Conservation (phyloP, 2,888 invertebrate species). For the Melanostoma scalare region DNA sequence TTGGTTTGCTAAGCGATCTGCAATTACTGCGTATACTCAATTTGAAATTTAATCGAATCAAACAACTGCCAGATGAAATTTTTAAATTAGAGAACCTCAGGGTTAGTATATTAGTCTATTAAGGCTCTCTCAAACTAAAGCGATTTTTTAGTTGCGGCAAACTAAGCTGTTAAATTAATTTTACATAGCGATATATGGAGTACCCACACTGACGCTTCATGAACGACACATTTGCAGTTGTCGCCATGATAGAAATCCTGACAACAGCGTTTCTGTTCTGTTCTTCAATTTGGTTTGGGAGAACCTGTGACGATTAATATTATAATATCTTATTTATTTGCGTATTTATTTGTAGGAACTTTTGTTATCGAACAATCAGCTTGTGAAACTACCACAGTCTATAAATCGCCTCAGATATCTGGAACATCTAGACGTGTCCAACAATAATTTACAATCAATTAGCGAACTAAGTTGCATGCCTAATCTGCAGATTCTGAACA, state of each 20-base stretch:
- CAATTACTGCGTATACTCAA: constrained; percentile 86
- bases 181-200: no score
- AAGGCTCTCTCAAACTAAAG: neutral
- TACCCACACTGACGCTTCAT: no score
- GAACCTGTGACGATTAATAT: neutral
- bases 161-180: no score
- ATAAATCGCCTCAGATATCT: constrained; percentile 86
- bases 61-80: constrained; percentile 86
- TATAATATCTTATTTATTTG: neutral
- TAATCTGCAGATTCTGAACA: constrained; percentile 85
- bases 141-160: neutral
- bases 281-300: no score
- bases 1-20: constrained; percentile 88
- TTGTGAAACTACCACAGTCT: constrained; percentile 87
- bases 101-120: constrained; percentile 79
- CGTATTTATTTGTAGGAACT: constrained; percentile 84
- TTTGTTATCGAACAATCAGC: constrained; percentile 88
- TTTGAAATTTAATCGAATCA: constrained; percentile 86
- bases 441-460: constrained; percentile 85
- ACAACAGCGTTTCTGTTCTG: no score
- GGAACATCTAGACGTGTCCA: constrained; percentile 87
- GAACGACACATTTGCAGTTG: no score
- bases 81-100: constrained; percentile 86
- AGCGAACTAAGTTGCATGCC: constrained; percentile 81
- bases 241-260: no score